phyloP scores from a whole-genome alignment of 1,140 invertebrate genomes.

The Sycophaga agraensis region DNA sequence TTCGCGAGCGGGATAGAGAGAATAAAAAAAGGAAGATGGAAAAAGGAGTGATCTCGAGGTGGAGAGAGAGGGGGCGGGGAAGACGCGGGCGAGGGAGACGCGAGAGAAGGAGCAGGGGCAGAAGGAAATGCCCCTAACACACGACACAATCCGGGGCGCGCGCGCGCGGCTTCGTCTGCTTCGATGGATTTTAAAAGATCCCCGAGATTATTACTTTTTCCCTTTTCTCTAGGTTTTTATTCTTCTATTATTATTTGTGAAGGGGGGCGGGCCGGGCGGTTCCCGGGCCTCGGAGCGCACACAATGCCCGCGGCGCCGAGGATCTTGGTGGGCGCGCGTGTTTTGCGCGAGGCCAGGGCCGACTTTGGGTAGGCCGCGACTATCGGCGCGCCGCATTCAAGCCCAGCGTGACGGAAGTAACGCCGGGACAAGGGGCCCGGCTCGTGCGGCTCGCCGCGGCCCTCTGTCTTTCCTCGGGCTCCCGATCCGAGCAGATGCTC shows the following conservation, averaged over 20 bases:
- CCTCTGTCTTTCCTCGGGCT: not conserved
- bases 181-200: constrained; percentile 60
- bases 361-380: constrained; percentile 49
- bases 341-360: constrained; percentile 38
- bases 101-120: not conserved
- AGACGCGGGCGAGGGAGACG: constrained; percentile 26
- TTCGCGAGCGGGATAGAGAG: constrained; percentile 3
- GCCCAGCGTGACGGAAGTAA: constrained; percentile 58
- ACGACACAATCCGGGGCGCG: constrained; percentile 54
- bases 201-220: constrained; percentile 58
- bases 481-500: no score
- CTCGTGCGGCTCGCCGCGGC: no score
- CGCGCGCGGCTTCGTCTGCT: constrained; percentile 54
- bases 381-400: constrained; percentile 52
- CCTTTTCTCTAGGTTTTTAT: constrained; percentile 50
- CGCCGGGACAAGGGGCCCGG: constrained; percentile 53
- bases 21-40: not conserved
- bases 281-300: no score
- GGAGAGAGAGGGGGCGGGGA: not conserved
- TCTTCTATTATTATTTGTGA: constrained; percentile 55
- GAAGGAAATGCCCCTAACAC: constrained; percentile 1
- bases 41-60: constrained; percentile 16
- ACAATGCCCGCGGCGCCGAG: no score
- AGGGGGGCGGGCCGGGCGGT: constrained; percentile 34
- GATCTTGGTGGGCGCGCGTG: no score